These are phyloP conservation scores for Eristalis tenax DNA, from an alignment of 2,888 invertebrate species.

Conservation along the genomic window DNA sequence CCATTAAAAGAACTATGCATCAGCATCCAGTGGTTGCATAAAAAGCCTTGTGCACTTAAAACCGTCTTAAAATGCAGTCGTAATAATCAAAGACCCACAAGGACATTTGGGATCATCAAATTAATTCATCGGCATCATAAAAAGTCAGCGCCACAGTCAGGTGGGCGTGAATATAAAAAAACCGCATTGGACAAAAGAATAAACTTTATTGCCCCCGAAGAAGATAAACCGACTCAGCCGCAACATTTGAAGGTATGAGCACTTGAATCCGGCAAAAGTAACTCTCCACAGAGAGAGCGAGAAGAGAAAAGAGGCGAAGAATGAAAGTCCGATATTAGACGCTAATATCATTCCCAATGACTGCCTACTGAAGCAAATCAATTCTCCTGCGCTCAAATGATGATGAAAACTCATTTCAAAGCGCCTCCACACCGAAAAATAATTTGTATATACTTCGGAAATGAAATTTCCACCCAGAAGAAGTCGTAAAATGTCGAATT, in stretches of 20 bases:
- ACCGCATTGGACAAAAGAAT: constrained; percentile 38
- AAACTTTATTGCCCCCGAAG: constrained; percentile 33
- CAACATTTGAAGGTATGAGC: not conserved
- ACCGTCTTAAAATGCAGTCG: not conserved
- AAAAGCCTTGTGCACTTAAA: not conserved
- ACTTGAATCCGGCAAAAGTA: constrained; percentile 25
- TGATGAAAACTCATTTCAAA: constrained; percentile 47
- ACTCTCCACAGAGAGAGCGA: not conserved
- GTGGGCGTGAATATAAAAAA: constrained; percentile 26
- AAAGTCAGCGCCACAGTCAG: constrained; percentile 24
- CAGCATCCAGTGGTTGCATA: too few species aligned
- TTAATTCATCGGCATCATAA: constrained; percentile 24
- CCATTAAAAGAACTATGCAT: too few species aligned
- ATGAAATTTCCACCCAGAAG: constrained; percentile 1
- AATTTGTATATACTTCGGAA: constrained; percentile 44
- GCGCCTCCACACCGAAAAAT: constrained; percentile 39
- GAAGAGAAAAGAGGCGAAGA: too few species aligned
- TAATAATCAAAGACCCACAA: not conserved
- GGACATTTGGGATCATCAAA: constrained; percentile 19
- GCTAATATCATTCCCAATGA: constrained; percentile 30
- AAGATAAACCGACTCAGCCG: not conserved
- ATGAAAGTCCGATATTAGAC: constrained; percentile 21
- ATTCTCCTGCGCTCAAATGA: constrained; percentile 27
- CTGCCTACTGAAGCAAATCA: constrained; percentile 41
- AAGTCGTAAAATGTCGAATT: constrained; percentile 63